Conservation (phyloP, 2,113 vertebrate genomes). For the Naja naja region DNA sequence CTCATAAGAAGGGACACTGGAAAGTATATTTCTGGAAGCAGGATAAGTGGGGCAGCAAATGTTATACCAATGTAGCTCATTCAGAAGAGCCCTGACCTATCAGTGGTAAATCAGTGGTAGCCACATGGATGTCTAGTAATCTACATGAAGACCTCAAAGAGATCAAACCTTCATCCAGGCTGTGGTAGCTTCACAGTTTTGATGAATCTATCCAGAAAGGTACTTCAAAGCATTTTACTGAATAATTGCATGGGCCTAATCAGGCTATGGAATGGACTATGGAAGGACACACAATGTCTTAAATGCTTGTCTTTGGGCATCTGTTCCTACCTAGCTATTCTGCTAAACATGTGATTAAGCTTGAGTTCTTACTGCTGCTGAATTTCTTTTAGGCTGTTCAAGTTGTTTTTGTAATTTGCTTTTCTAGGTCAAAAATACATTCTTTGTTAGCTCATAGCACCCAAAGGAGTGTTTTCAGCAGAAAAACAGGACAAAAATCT, state of each 20-base stretch:
- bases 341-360: not conserved
- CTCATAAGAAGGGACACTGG: not conserved
- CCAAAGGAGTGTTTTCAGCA: not conserved
- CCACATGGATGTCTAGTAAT: not conserved
- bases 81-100: not conserved
- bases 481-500: not conserved
- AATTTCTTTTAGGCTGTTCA: not conserved
- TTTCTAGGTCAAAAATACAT: not conserved
- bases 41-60: not conserved
- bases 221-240: not conserved
- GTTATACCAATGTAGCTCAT: not conserved
- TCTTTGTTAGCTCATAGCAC: not conserved
- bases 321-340: not conserved
- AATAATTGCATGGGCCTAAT: not conserved
- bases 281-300: not conserved
- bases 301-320: not conserved
- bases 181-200: not conserved
- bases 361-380: not conserved
- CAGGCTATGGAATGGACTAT: not conserved
- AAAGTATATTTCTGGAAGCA: not conserved
- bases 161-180: not conserved
- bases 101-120: not conserved
- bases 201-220: not conserved
- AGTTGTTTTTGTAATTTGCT: not conserved
- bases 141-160: not conserved